Evolutionary conservation across 1,140 invertebrate genomes (phyloP).

Genomic region (Musca vetustissima): DNA sequence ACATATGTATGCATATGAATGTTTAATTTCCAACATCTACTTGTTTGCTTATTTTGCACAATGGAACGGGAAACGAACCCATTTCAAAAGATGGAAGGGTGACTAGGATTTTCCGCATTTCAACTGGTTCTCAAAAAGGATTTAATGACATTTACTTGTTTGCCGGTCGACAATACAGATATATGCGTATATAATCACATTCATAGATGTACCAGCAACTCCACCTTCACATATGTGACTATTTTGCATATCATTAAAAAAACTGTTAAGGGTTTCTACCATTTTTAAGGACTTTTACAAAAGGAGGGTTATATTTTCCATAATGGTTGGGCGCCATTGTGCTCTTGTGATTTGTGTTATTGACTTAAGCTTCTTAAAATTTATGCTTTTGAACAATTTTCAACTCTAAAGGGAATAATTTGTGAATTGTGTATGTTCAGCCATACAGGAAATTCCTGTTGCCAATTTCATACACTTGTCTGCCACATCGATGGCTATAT

Average conservation of each 20-base stretch:
- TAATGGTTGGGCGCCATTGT: too few species aligned
- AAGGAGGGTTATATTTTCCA: too few species aligned
- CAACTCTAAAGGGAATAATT: too few species aligned
- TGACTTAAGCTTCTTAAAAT: constrained; percentile 18
- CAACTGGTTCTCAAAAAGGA: constrained; percentile 18
- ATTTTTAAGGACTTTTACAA: too few species aligned
- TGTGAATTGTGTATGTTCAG: too few species aligned
- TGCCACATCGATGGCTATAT: neutral
- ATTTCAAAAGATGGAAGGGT: neutral
- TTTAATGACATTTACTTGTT: constrained; percentile 19
- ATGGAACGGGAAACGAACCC: neutral
- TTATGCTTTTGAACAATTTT: constrained; percentile 4
- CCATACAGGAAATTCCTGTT: neutral
- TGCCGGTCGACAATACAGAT: neutral
- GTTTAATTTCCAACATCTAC: constrained; percentile 6
- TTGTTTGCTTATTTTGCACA: neutral
- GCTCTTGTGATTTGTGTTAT: constrained; percentile 9
- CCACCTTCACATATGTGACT: constrained; percentile 5
- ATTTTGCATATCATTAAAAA: neutral
- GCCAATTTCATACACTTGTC: neutral
- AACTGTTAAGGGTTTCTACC: constrained; percentile 3
- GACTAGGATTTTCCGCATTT: constrained; percentile 6
- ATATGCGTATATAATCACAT: constrained; percentile 13
- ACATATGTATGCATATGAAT: constrained; percentile 6
- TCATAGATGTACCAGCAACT: too few species aligned